These are phyloP conservation scores for Lophotriccus pileatus DNA, from an alignment of 2,797 vertebrate species.

Conservation along the genomic window DNA sequence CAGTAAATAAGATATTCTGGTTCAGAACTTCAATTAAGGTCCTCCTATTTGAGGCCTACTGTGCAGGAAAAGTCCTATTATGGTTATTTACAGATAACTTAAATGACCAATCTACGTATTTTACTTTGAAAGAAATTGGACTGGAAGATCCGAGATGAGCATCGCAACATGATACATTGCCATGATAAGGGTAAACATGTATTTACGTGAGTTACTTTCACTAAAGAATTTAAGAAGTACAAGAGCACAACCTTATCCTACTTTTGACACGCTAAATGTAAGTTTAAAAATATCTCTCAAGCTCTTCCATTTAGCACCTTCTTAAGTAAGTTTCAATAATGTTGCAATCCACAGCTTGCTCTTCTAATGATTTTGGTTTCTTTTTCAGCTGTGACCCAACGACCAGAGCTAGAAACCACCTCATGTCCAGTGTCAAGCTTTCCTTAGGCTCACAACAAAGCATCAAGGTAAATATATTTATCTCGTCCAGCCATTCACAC, in stretches of 20 bases:
- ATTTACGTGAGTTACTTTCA: not conserved
- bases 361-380: not conserved
- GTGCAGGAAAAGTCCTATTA: not conserved
- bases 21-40: not conserved
- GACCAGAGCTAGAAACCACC: not conserved
- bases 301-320: not conserved
- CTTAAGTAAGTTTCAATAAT: not conserved
- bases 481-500: not conserved
- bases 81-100: not conserved
- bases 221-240: not conserved
- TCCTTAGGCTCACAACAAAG: not conserved
- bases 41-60: not conserved
- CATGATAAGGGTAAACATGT: fast-evolving
- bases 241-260: not conserved
- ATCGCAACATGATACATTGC: not conserved
- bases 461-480: not conserved
- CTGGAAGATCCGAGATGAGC: not conserved
- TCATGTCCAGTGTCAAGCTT: not conserved
- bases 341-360: not conserved
- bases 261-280: not conserved
- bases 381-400: not conserved
- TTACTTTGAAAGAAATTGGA: not conserved
- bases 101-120: not conserved
- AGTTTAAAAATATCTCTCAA: not conserved
- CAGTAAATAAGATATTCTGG: not conserved